phyloP scores from a whole-genome alignment of 37 sponge, comb jelly and placozoan species.

The Ephydatia muelleri region DNA sequence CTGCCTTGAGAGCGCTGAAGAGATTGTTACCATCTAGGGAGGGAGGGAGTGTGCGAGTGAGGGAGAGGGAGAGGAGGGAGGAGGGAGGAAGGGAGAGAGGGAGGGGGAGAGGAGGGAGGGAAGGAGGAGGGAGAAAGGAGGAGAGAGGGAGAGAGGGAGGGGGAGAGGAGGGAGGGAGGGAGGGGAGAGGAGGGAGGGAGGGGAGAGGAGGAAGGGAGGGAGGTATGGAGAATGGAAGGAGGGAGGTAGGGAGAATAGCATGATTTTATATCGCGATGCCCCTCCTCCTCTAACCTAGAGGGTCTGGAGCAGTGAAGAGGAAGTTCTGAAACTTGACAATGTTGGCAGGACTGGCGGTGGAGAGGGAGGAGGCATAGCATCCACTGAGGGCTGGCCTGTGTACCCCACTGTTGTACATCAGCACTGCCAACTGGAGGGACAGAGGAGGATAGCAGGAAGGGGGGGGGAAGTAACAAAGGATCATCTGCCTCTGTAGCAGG shows the following conservation, averaged over 20 bases:
- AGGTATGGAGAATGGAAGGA: not conserved
- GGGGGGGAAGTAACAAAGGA: no score
- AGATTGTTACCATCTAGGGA: not conserved
- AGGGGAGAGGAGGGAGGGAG: not conserved
- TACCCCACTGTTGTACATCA: conserved; percentile 18
- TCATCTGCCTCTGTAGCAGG: no score
- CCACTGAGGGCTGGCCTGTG: conserved; percentile 11
- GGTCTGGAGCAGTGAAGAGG: conserved; percentile 15
- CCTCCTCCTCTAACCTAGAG: not conserved
- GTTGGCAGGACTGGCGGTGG: conserved; percentile 28
- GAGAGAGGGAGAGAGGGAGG: not conserved
- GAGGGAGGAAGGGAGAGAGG: not conserved
- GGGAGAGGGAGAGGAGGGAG: not conserved
- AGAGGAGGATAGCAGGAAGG: no score
- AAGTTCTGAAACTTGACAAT: conserved; percentile 22
- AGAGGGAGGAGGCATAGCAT: conserved; percentile 29
- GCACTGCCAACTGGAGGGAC: conserved; percentile 22
- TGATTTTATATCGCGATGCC: no score
- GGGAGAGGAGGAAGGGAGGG: not conserved
- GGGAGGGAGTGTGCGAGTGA: not conserved
- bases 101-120: conserved; percentile 2
- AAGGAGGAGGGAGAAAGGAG: not conserved
- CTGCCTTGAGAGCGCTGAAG: not conserved
- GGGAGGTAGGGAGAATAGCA: not conserved
- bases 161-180: not conserved